Percentiles rank a stretch among this genome's conserved stretches.
Evolutionary conservation across 2,888 invertebrate genomes (phyloP).

Genomic region (Nomada fabriciana): DNA sequence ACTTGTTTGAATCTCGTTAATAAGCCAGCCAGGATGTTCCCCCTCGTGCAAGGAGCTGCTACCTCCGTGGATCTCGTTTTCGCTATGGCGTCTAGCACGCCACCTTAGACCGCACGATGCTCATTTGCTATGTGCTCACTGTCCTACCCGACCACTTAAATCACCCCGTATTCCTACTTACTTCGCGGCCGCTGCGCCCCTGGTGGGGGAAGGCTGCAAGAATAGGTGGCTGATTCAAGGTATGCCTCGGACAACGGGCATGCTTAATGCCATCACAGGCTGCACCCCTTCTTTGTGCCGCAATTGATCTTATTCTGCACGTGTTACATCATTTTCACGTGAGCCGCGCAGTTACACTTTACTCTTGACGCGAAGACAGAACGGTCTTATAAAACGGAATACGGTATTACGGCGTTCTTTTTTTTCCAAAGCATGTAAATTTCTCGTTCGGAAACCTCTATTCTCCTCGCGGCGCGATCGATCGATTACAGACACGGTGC

Average conservation of each 20-base stretch:
- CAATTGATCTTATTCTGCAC: slow-evolving; percentile 35
- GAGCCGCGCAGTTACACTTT: not conserved
- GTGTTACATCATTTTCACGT: slow-evolving; percentile 17
- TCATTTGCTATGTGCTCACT: slow-evolving; percentile 45
- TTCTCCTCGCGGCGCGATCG: slow-evolving; percentile 16
- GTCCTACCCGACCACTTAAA: slow-evolving; percentile 53
- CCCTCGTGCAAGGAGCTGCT: slow-evolving; percentile 42
- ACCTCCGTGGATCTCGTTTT: slow-evolving; percentile 41
- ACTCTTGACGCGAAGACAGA: too few relatives aligned
- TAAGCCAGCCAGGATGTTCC: slow-evolving; percentile 52
- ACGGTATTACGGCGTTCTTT: too few relatives aligned
- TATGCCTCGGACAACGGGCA: slow-evolving; percentile 29
- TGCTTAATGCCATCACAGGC: slow-evolving; percentile 43
- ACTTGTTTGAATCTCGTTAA: slow-evolving; percentile 59
- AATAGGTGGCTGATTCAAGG: slow-evolving; percentile 23
- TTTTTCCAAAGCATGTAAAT: not conserved
- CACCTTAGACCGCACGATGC: slow-evolving; percentile 47
- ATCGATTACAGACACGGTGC: slow-evolving; percentile 3
- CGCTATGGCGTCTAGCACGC: slow-evolving; percentile 47
- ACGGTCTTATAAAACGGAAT: not conserved
- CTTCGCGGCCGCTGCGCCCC: not conserved
- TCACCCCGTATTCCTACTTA: slow-evolving; percentile 40
- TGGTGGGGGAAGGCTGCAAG: slow-evolving; percentile 32
- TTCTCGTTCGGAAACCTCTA: not conserved
- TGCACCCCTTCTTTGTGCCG: slow-evolving; percentile 19